A percentile compares a stretch with the other conserved stretches of the same genome.
phyloP scores from a whole-genome alignment of 2,113 vertebrate genomes.

The Dissostichus mawsoni region DNA sequence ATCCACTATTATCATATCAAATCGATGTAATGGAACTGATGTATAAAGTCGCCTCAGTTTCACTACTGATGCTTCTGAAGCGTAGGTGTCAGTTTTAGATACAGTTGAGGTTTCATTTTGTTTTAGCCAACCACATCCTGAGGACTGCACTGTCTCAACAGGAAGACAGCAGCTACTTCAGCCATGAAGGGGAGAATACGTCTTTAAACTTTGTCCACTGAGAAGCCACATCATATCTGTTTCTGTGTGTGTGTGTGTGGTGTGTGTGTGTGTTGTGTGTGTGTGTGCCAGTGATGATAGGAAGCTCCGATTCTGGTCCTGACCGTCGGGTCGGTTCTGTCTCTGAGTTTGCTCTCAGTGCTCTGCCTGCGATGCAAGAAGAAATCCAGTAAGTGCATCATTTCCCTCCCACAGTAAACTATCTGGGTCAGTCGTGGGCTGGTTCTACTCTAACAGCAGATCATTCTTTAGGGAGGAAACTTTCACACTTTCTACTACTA shows the following conservation, averaged over 20 bases:
- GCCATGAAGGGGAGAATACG: background rate
- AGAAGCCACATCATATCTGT: background rate
- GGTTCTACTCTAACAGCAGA: background rate
- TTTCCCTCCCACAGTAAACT: background rate
- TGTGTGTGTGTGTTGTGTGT: constrained; percentile 24
- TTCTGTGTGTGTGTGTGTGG: background rate
- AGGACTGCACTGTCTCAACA: constrained; percentile 5
- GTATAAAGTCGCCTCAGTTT: background rate
- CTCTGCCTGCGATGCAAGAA: constrained; percentile 71
- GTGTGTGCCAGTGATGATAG: constrained; percentile 58
- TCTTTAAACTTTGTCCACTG: background rate
- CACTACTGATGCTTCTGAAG: background rate
- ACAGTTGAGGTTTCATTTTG: constrained; percentile 22
- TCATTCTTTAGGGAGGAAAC: background rate
- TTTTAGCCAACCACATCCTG: constrained; percentile 72
- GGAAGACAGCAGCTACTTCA: constrained; percentile 15
- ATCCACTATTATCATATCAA: no score
- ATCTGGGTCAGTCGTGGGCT: background rate
- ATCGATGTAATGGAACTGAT: background rate
- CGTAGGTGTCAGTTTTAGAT: background rate
- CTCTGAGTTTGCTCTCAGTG: constrained; percentile 43
- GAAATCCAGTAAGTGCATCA: constrained; percentile 68
- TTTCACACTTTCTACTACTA: background rate
- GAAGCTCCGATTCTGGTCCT: constrained; percentile 31
- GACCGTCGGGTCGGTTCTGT: constrained; percentile 32